Conservation (phyloP, 2,888 invertebrate genomes). For the Scaptomyza polygonia region DNA sequence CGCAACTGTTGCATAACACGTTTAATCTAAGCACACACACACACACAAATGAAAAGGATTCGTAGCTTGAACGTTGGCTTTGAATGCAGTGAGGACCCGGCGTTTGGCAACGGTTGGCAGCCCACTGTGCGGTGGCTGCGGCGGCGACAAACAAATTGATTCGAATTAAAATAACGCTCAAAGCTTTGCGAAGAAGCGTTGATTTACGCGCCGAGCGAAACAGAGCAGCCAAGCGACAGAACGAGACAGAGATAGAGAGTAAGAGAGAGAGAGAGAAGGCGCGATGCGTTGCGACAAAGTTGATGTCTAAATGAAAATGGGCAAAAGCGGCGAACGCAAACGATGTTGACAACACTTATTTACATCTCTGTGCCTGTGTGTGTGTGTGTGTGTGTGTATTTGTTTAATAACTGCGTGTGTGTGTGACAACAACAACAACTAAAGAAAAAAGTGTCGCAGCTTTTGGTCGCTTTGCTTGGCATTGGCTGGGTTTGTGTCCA, state of each 20-base stretch:
- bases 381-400: slow-evolving; percentile 21
- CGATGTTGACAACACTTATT: slow-evolving; percentile 45
- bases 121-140: slow-evolving; percentile 71
- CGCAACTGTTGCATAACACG: slow-evolving; percentile 44
- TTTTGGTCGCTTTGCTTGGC: slow-evolving; percentile 36
- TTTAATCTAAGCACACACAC: background rate
- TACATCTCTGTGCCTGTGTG: slow-evolving; percentile 8
- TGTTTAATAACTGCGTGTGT: slow-evolving; percentile 46
- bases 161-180: slow-evolving; percentile 75
- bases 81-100: slow-evolving; percentile 18
- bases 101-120: slow-evolving; percentile 24
- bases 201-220: slow-evolving; percentile 54
- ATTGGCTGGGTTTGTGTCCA: slow-evolving; percentile 60
- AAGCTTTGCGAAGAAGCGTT: slow-evolving; percentile 48
- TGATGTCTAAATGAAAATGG: slow-evolving; percentile 67
- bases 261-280: slow-evolving; percentile 16
- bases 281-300: slow-evolving; percentile 57
- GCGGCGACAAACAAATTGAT: slow-evolving; percentile 79
- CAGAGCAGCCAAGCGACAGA: background rate
- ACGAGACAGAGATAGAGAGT: background rate
- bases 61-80: slow-evolving; percentile 3
- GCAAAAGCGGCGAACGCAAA: slow-evolving; percentile 85
- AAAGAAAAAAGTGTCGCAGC: slow-evolving; percentile 57
- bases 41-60: background rate
- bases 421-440: background rate